These are phyloP conservation scores for Nasonia oneida DNA, from an alignment of 2,888 invertebrate genomes.

Conservation along the genomic window DNA sequence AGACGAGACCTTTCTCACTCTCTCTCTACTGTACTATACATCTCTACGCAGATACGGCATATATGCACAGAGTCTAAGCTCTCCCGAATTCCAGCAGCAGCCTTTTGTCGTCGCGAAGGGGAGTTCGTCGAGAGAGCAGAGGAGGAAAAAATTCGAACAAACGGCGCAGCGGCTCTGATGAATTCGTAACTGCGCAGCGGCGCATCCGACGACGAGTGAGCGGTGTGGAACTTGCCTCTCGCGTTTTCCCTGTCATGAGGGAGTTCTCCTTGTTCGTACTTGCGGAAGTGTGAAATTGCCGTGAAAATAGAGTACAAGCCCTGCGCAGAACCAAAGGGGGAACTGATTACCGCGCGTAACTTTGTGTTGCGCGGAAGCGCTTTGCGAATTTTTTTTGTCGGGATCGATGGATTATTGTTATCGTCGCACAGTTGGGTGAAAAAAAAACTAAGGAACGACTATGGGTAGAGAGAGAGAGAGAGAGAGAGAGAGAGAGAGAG, in stretches of 20 bases:
- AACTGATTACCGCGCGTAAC: constrained; percentile 40
- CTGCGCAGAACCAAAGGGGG: neutral
- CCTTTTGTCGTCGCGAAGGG: too few relatives aligned
- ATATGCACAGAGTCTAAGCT: too few relatives aligned
- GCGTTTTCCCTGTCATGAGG: constrained; percentile 10
- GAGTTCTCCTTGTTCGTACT: constrained; percentile 56
- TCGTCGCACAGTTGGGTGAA: too few relatives aligned
- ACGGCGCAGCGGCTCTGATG: constrained; percentile 40
- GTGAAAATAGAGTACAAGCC: constrained; percentile 55
- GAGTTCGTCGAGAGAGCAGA: neutral
- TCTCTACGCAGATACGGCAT: too few relatives aligned
- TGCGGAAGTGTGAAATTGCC: constrained; percentile 60
- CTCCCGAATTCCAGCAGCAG: too few relatives aligned
- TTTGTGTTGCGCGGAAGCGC: neutral
- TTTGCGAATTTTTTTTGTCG: constrained; percentile 18
- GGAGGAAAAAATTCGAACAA: neutral
- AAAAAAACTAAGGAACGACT: too few relatives aligned
- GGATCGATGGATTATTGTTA: neutral
- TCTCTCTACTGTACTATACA: too few relatives aligned
- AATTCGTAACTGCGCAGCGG: constrained; percentile 44
- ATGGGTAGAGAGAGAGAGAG: too few relatives aligned
- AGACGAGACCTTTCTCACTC: constrained; percentile 34
- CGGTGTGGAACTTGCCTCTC: neutral
- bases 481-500: too few relatives aligned
- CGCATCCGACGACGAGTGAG: neutral